phyloP scores from a whole-genome alignment of 2,797 vertebrate genomes.

The Syngnathus acus region DNA sequence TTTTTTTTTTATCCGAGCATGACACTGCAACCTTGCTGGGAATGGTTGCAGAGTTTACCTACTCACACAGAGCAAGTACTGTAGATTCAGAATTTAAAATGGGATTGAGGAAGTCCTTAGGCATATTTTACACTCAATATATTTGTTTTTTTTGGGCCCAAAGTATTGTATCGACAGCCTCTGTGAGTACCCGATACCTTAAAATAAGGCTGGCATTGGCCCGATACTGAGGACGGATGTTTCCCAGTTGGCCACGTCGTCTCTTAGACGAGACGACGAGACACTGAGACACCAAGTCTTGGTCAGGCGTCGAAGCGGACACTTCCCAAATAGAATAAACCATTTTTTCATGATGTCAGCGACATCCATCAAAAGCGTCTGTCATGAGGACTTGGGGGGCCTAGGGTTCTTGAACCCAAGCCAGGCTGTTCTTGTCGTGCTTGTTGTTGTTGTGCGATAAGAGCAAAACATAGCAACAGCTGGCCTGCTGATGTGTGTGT shows the following conservation, averaged over 20 bases:
- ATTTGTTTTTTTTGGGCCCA: no score
- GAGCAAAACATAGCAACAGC: conserved; percentile 71
- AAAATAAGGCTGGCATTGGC: no score
- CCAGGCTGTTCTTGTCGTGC: conserved; percentile 43
- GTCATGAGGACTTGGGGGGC: conserved; percentile 13
- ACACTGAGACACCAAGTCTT: background rate
- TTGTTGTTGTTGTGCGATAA: conserved; percentile 63
- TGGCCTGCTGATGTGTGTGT: conserved; percentile 28
- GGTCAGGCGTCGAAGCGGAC: background rate
- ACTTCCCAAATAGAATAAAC: background rate
- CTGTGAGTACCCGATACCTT: no score
- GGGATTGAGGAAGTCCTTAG: background rate
- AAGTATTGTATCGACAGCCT: no score
- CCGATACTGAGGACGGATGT: background rate
- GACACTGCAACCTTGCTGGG: background rate
- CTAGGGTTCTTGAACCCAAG: conserved; percentile 22
- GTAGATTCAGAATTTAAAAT: background rate
- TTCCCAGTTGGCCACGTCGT: background rate
- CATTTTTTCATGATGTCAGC: background rate
- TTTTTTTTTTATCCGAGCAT: background rate
- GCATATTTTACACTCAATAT: no score
- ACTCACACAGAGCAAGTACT: background rate
- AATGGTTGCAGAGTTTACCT: background rate
- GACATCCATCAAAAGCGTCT: background rate
- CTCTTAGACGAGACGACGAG: background rate